Evolutionary conservation across 2,113 vertebrate genomes (phyloP).

Genomic region (Rana temporaria): DNA sequence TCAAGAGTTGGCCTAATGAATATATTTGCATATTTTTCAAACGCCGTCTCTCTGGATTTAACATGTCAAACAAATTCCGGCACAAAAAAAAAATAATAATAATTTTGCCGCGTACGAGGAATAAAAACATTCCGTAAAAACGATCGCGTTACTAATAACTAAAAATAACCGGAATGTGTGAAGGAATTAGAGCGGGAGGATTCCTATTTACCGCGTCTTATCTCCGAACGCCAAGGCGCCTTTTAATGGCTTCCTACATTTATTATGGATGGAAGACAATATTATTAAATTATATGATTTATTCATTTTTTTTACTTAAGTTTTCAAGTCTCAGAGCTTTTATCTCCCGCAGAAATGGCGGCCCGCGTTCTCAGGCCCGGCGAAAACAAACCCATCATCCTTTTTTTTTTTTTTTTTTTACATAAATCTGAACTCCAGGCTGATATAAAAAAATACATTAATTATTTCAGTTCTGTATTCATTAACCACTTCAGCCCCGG

Average conservation of each 20-base stretch:
- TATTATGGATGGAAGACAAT: neutral
- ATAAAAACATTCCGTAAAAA: neutral
- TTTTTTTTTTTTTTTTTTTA: too few relatives aligned
- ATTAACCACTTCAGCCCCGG: too few relatives aligned
- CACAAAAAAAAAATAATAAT: too few relatives aligned
- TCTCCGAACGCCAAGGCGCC: neutral
- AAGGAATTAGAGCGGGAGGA: constrained; percentile 4
- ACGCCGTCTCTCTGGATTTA: constrained; percentile 17
- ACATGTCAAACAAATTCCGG: neutral
- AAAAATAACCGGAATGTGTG: neutral
- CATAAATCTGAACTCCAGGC: too few relatives aligned
- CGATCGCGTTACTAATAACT: neutral
- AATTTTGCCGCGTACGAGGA: neutral
- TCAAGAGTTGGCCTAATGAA: neutral
- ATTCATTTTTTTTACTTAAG: neutral
- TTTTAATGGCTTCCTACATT: neutral
- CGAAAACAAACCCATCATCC: too few relatives aligned
- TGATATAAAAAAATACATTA: too few relatives aligned
- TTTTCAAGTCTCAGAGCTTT: too few relatives aligned
- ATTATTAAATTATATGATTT: neutral
- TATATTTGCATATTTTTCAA: neutral
- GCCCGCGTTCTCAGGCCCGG: too few relatives aligned
- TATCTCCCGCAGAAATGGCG: too few relatives aligned
- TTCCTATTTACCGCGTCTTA: neutral
- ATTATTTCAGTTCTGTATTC: too few relatives aligned